Conservation (phyloP, 2,888 invertebrate genomes). For the Chirona hameri region DNA sequence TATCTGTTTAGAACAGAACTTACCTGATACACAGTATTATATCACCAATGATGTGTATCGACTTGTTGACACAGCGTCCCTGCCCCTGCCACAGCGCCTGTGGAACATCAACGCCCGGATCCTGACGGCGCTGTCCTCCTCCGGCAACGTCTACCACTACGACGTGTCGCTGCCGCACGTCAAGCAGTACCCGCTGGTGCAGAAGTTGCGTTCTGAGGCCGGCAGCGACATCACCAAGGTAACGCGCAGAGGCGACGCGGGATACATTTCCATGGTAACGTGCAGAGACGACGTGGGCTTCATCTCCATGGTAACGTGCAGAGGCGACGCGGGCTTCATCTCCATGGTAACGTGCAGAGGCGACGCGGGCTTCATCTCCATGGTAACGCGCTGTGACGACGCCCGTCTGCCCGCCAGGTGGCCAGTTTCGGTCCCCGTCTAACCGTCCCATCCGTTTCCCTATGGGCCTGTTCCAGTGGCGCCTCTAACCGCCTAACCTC, state of each 20-base stretch:
- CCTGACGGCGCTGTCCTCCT: conserved; percentile 47
- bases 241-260: not conserved
- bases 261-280: not conserved
- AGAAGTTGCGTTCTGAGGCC: conserved; percentile 62
- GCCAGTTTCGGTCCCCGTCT: not conserved
- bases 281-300: not conserved
- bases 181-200: conserved; percentile 79
- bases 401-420: not conserved
- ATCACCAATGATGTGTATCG: too few species aligned
- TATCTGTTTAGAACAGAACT: too few species aligned
- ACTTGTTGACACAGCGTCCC: not conserved
- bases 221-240: conserved; percentile 48
- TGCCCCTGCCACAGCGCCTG: conserved; percentile 40
- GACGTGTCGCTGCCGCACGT: conserved; percentile 85
- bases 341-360: not conserved
- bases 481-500: too few species aligned
- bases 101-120: conserved; percentile 50
- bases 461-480: too few species aligned
- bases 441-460: too few species aligned
- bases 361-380: not conserved
- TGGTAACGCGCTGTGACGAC: not conserved
- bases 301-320: not conserved
- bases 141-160: conserved; percentile 61
- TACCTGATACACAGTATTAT: too few species aligned
- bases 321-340: not conserved